phyloP scores from a whole-genome alignment of 2,888 invertebrate species.

The Drosophila aldrichi region DNA sequence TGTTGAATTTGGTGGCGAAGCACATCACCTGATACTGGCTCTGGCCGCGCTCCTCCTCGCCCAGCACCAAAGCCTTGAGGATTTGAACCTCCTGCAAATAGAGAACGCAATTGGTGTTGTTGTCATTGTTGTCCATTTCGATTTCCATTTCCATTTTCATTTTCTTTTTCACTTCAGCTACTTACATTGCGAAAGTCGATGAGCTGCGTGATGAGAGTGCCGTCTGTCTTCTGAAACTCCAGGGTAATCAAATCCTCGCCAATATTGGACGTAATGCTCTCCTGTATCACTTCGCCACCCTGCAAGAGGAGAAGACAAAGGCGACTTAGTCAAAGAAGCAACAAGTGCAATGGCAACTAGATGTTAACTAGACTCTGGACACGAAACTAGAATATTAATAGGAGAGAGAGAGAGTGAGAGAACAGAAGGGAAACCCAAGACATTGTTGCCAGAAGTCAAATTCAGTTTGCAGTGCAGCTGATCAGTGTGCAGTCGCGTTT shows the following conservation, averaged over 20 bases:
- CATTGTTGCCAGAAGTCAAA: slow-evolving; percentile 28
- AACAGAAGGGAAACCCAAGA: slow-evolving; percentile 36
- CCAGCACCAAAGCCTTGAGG: slow-evolving; percentile 94
- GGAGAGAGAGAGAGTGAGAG: slow-evolving; percentile 14
- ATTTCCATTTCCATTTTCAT: slow-evolving; percentile 2
- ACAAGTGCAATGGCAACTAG: slow-evolving; percentile 53
- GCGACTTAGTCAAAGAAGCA: slow-evolving; percentile 33
- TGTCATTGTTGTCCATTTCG: neutral
- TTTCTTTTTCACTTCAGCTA: neutral
- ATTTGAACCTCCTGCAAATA: slow-evolving; percentile 94
- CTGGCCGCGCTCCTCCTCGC: slow-evolving; percentile 96
- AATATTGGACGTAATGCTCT: slow-evolving; percentile 96
- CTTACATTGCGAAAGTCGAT: slow-evolving; percentile 97
- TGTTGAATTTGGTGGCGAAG: slow-evolving; percentile 95
- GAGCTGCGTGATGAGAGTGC: slow-evolving; percentile 95
- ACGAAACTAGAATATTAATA: slow-evolving; percentile 67
- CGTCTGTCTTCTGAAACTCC: slow-evolving; percentile 96
- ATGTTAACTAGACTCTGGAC: slow-evolving; percentile 12
- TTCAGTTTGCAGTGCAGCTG: no score
- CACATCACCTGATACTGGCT: slow-evolving; percentile 95
- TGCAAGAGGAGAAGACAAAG: slow-evolving; percentile 81
- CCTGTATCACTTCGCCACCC: slow-evolving; percentile 97
- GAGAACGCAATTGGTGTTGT: neutral
- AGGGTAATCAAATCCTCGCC: slow-evolving; percentile 95
- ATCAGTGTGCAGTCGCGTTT: no score